Evolutionary conservation across 2,113 vertebrate species (phyloP), one percentile per base, ranked within the genome.

Genomic region (Piprites chloris): DNA sequence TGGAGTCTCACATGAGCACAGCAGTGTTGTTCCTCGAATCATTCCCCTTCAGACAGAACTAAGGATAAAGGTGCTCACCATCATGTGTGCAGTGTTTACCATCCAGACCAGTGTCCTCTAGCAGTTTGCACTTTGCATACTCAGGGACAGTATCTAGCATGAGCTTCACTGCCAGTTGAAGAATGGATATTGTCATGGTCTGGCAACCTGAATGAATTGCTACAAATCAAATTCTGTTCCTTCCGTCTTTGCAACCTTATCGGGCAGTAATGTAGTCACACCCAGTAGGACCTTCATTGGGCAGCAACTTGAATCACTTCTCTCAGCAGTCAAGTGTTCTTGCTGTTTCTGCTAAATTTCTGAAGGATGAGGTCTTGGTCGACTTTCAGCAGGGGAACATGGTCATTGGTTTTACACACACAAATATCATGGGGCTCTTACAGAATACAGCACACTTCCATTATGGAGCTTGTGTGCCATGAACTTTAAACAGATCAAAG

Each of bases 1-100:
- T 55, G 37, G n/a, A 78, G 14, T 42, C 26, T 59, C 35, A 52
- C 0, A 0, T 4, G 6, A 84, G 32, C 23, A 30, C 24, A 66
- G 35, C 26, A 33, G 0, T 21, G 5, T 3, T 37, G 19, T 22
- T 69, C 30, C 49, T 55, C 55, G 44, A 44, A 44, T 46, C 10
- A 12, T 2, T 41, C 35, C 21, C 14, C 22, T 53, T 58, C 46
- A 56, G 35, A 61, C 0, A 2, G 24, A 65, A 56, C 49, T 4
- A 42, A 69, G 44, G 42, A 66, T 49, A 41, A 77, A 87, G 42
- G 11, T 62, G 44, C 9, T 73, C 33, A 37, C 33, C 56, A 50
- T 1, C 21, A 13, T 0, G 14, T 14, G 6, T 8, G 53, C 10
- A 33, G 11, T 5, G 14, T 66, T 74, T 49, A 46, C 39, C 65